A percentile compares a stretch with the other conserved stretches of the same genome.
Conservation (phyloP, 2,888 invertebrate species). For the Orchestes rusci region DNA sequence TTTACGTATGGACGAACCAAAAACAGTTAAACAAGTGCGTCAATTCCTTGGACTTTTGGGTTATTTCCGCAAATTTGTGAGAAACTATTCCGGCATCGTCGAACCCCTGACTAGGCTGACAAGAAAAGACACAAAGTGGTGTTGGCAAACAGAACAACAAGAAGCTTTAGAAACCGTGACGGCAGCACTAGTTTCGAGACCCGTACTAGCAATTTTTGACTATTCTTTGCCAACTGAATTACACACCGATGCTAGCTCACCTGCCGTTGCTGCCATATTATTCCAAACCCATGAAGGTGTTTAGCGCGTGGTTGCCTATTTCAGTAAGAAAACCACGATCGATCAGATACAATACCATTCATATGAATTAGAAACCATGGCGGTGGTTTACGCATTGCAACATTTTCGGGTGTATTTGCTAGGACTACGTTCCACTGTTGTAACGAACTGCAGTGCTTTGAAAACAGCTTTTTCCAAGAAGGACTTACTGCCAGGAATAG, state of each 20-base stretch:
- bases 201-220: conserved; percentile 2
- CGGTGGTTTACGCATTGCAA: conserved; percentile 3
- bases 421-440: background rate
- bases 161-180: too few relatives aligned
- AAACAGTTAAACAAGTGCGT: too few relatives aligned
- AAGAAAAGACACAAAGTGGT: too few relatives aligned
- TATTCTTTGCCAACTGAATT: background rate
- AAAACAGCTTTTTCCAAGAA: background rate
- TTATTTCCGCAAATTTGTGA: too few relatives aligned
- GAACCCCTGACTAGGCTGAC: too few relatives aligned
- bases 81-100: too few relatives aligned
- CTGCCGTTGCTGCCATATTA: conserved; percentile 1
- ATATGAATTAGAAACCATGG: too few relatives aligned
- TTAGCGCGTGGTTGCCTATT: conserved; percentile 3
- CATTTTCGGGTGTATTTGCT: conserved; percentile 4
- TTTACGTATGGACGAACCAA: too few relatives aligned
- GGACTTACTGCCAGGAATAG: background rate
- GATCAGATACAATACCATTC: conserved; percentile 2
- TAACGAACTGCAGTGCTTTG: conserved; percentile 2
- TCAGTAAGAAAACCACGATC: conserved; percentile 1
- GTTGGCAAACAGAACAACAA: too few relatives aligned
- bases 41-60: too few relatives aligned
- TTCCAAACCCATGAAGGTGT: conserved; percentile 1
- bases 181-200: too few relatives aligned
- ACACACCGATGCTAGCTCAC: conserved; percentile 5